phyloP scores from a whole-genome alignment of 2,888 invertebrate genomes.

The Limnephilus rhombicus region DNA sequence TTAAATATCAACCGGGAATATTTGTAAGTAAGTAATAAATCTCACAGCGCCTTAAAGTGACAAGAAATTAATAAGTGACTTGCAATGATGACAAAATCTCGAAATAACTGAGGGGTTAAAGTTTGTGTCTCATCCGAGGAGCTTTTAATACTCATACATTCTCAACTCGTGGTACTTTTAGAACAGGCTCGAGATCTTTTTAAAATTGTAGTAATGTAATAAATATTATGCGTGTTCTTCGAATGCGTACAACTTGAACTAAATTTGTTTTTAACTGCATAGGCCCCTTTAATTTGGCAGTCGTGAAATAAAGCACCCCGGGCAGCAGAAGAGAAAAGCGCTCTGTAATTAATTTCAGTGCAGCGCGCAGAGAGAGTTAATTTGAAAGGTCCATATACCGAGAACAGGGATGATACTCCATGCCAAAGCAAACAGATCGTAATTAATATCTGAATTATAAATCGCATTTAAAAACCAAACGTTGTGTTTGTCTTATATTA shows the following conservation, averaged over 20 bases:
- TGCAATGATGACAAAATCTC: too few relatives aligned
- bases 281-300: constrained; percentile 33
- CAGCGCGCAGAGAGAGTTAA: constrained; percentile 55
- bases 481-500: constrained; percentile 20
- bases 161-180: not conserved
- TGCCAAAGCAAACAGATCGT: constrained; percentile 64
- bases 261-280: constrained; percentile 22
- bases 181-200: not conserved
- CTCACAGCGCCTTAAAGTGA: too few relatives aligned
- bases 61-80: too few relatives aligned
- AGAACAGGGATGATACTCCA: constrained; percentile 58
- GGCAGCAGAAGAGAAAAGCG: constrained; percentile 42
- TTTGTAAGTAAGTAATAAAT: too few relatives aligned
- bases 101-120: too few relatives aligned
- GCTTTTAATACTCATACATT: too few relatives aligned
- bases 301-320: constrained; percentile 21
- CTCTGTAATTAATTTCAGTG: constrained; percentile 59
- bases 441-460: constrained; percentile 60
- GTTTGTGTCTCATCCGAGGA: too few relatives aligned
- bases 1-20: too few relatives aligned
- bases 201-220: not conserved
- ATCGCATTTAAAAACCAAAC: constrained; percentile 46
- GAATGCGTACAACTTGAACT: not conserved
- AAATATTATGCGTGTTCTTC: not conserved
- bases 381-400: constrained; percentile 56